These are phyloP conservation scores for Stratiomys singularior DNA, from an alignment of 2,888 invertebrate species.

Conservation along the genomic window DNA sequence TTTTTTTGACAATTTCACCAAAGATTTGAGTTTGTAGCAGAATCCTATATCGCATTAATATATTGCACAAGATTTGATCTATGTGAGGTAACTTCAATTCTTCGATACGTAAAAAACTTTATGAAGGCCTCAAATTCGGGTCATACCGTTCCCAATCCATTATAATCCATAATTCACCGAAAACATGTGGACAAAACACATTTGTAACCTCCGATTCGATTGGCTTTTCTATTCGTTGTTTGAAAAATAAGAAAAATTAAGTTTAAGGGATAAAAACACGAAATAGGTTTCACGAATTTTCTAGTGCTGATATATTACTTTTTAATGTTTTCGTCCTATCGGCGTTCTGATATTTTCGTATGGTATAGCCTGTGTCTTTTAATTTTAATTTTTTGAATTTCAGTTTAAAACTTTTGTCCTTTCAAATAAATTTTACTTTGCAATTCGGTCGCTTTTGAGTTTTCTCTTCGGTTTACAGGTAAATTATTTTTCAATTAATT, in stretches of 20 bases:
- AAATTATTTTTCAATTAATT: too few relatives aligned
- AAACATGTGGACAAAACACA: constrained; percentile 28
- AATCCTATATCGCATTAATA: not conserved
- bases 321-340: not conserved
- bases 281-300: constrained; percentile 5
- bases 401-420: too few relatives aligned
- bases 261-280: not conserved
- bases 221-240: constrained; percentile 20
- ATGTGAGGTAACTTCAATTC: not conserved
- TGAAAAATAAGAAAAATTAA: not conserved
- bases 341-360: too few relatives aligned
- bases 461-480: too few relatives aligned
- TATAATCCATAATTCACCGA: constrained; percentile 22
- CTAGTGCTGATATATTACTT: not conserved
- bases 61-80: not conserved
- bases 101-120: too few relatives aligned
- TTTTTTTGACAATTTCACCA: not conserved
- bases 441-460: too few relatives aligned
- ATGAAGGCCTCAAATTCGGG: not conserved
- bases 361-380: too few relatives aligned
- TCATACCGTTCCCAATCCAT: not conserved
- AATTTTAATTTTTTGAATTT: too few relatives aligned
- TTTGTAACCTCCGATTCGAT: not conserved
- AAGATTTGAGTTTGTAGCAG: not conserved
- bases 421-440: too few relatives aligned